phyloP scores from a whole-genome alignment of 2,888 invertebrate genomes.

The Mesorhabditis belari region DNA sequence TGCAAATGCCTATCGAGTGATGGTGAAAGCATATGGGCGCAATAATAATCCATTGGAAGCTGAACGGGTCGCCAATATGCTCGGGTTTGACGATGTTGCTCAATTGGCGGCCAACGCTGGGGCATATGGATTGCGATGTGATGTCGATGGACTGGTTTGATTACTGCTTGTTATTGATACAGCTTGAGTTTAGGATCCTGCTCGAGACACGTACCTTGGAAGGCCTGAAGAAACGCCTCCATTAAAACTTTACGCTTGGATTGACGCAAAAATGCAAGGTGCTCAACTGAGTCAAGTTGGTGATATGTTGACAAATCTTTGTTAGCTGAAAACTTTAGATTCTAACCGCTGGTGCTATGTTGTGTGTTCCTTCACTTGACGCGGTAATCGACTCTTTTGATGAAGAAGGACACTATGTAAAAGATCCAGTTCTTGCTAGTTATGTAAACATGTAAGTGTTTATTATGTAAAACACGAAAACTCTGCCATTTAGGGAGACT shows the following conservation, averaged over 20 bases:
- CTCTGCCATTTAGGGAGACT: neutral
- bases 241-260: neutral
- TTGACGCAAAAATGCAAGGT: slow-evolving; percentile 3
- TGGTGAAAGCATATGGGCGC: slow-evolving; percentile 15
- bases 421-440: slow-evolving; percentile 20
- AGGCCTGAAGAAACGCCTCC: neutral
- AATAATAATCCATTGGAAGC: no score
- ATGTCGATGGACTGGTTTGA: neutral
- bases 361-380: slow-evolving; percentile 5
- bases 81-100: neutral
- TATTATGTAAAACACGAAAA: neutral
- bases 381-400: slow-evolving; percentile 29
- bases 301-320: neutral
- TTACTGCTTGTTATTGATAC: neutral
- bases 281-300: slow-evolving; percentile 3
- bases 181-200: neutral
- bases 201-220: no score
- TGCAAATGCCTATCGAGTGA: slow-evolving; percentile 10
- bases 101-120: neutral
- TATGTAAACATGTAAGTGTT: neutral
- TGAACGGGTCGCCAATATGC: neutral
- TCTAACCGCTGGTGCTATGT: slow-evolving; percentile 11
- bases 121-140: neutral
- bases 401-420: slow-evolving; percentile 13
- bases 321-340: slow-evolving; percentile 8